These are phyloP conservation scores for Drosophila nigrodunni DNA, from an alignment of 1,140 invertebrate species.

Conservation along the genomic window DNA sequence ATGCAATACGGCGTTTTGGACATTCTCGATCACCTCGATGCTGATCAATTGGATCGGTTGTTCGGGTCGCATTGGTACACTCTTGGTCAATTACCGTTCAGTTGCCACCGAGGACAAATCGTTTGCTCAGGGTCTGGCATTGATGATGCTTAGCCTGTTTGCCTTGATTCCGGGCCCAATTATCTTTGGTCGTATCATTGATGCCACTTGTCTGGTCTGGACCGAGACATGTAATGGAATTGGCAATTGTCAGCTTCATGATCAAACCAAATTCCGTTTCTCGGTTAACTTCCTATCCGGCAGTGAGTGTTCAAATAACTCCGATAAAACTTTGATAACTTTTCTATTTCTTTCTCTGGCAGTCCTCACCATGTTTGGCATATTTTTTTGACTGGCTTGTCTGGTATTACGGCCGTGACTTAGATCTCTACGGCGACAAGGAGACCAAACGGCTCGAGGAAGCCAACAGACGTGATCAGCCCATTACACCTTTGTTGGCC, in stretches of 20 bases:
- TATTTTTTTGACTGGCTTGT: conserved; percentile 87
- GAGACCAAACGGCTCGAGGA: conserved; percentile 81
- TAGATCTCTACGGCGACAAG: conserved; percentile 87
- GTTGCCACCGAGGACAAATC: conserved; percentile 88
- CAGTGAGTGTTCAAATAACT: conserved; percentile 81
- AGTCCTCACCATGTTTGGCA: conserved; percentile 86
- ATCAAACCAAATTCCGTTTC: conserved; percentile 87
- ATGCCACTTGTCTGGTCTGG: conserved; percentile 88
- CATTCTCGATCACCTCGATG: conserved; percentile 85
- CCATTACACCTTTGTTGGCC: conserved; percentile 72
- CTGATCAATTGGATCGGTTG: conserved; percentile 86
- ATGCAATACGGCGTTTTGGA: conserved; percentile 84
- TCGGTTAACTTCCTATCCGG: conserved; percentile 86
- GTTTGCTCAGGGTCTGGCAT: conserved; percentile 87
- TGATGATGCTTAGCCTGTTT: conserved; percentile 88
- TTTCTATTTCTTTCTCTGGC: conserved; percentile 32
- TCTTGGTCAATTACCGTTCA: conserved; percentile 87
- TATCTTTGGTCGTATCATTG: conserved; percentile 88
- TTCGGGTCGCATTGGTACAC: conserved; percentile 87
- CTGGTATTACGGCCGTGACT: conserved; percentile 86
- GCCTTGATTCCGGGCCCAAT: conserved; percentile 89
- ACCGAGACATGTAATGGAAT: conserved; percentile 87
- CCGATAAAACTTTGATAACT: background rate
- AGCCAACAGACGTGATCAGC: conserved; percentile 54
- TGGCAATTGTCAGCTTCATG: conserved; percentile 89